phyloP scores from a whole-genome alignment of 2,113 vertebrate genomes.

The Hippoglossus stenolepis region DNA sequence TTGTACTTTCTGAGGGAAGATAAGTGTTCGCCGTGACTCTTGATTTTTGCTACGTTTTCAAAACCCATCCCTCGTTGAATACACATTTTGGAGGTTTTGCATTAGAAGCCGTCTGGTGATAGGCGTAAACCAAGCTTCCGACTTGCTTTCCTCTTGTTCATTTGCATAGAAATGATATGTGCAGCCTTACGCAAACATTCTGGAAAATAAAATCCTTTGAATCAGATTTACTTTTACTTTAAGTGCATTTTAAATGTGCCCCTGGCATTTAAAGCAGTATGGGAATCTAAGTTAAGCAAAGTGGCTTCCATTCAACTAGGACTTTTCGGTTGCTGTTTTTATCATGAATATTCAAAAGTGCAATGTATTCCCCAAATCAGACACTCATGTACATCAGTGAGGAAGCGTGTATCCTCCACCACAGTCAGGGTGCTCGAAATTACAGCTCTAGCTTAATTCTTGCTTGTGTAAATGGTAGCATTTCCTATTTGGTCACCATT shows the following conservation, averaged over 20 bases:
- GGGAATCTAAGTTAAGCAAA: conserved; percentile 17
- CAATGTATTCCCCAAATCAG: conserved; percentile 43
- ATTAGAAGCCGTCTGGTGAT: conserved; percentile 4
- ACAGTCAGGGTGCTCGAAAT: conserved; percentile 14
- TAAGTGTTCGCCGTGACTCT: conserved; percentile 32
- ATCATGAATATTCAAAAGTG: conserved; percentile 69
- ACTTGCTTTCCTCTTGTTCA: neutral
- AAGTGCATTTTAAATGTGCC: conserved; percentile 17
- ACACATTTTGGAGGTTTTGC: conserved; percentile 27
- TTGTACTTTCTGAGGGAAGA: conserved; percentile 29
- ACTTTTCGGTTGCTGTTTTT: conserved; percentile 35
- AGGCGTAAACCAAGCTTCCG: neutral
- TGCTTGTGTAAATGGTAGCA: conserved; percentile 27
- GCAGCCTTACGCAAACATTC: conserved; percentile 2
- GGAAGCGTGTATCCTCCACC: conserved; percentile 16
- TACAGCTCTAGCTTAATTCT: conserved; percentile 10
- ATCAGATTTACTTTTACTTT: conserved; percentile 22
- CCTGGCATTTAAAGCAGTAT: conserved; percentile 19
- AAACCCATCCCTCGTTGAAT: conserved; percentile 7
- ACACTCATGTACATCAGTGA: conserved; percentile 36
- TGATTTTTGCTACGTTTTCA: conserved; percentile 27
- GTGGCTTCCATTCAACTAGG: conserved; percentile 28
- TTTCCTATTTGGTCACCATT: conserved; percentile 38
- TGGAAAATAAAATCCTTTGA: neutral
- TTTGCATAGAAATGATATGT: conserved; percentile 30